phyloP scores from a whole-genome alignment of 2,113 vertebrate species.

The Heterocephalus glaber region DNA sequence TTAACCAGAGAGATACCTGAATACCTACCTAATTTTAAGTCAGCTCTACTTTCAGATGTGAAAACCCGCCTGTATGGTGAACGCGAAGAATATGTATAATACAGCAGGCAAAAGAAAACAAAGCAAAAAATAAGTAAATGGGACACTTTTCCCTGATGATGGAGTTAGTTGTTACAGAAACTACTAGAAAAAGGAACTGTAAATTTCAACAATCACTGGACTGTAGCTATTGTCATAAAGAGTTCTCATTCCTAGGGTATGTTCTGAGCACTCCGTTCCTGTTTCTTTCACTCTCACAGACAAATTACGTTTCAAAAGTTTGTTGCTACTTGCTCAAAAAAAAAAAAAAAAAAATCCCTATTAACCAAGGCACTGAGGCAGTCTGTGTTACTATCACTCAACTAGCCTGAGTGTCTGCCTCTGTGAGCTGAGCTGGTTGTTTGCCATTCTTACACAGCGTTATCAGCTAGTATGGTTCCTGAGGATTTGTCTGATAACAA shows the following conservation, averaged over 20 bases:
- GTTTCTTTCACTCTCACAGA: neutral
- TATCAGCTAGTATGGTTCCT: neutral
- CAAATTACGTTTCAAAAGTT: neutral
- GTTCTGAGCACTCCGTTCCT: rapidly evolving
- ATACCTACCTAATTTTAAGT: neutral
- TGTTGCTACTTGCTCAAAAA: neutral
- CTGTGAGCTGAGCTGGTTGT: neutral
- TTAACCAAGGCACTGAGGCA: neutral
- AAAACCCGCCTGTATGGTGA: neutral
- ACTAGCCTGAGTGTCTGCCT: neutral
- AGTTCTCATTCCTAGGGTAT: neutral
- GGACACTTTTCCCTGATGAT: neutral
- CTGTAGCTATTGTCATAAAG: neutral
- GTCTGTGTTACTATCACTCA: neutral
- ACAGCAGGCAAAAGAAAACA: neutral
- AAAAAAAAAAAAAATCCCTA: neutral
- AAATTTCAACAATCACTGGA: neutral
- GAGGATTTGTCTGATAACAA: neutral
- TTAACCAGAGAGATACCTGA: neutral
- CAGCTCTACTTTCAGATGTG: neutral
- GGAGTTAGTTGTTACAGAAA: neutral
- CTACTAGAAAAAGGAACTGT: neutral
- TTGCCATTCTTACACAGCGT: neutral
- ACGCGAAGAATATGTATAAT: rapidly evolving
- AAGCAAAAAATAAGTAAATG: neutral